phyloP scores from a whole-genome alignment of 2,797 vertebrate species.

The Amniataba percoides region DNA sequence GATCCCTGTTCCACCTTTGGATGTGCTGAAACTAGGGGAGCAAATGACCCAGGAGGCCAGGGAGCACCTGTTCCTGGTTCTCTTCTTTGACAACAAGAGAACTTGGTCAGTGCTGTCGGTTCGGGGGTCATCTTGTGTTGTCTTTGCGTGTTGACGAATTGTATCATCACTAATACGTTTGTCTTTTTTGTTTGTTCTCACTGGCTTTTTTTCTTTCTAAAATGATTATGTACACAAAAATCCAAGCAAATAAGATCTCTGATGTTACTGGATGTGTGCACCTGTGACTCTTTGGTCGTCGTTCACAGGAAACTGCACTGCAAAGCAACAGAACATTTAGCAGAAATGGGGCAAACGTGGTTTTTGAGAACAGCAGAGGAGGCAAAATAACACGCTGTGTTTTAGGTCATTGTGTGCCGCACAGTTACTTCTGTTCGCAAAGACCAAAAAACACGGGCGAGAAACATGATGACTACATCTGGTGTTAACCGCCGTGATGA shows the following conservation, averaged over 20 bases:
- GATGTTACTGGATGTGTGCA: constrained; percentile 25
- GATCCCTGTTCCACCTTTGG: constrained; percentile 97
- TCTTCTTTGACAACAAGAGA: constrained; percentile 99
- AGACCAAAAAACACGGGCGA: background rate
- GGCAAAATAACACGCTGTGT: constrained; percentile 22
- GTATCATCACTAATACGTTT: background rate
- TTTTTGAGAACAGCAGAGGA: constrained; percentile 50
- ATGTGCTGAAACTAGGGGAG: constrained; percentile 98
- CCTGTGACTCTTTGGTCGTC: constrained; percentile 3
- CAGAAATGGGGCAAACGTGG: constrained; percentile 70
- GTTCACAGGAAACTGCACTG: constrained; percentile 52
- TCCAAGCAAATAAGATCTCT: constrained; percentile 1
- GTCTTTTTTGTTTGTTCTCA: background rate
- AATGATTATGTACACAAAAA: background rate
- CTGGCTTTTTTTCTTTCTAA: background rate
- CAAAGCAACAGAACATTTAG: constrained; percentile 14
- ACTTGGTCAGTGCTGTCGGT: constrained; percentile 90
- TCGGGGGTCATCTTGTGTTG: background rate
- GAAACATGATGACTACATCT: constrained; percentile 30
- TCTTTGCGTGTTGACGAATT: background rate
- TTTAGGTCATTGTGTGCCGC: constrained; percentile 61
- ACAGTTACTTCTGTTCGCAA: constrained; percentile 1
- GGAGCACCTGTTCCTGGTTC: constrained; percentile 98
- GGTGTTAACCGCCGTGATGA: background rate
- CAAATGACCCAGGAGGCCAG: constrained; percentile 99